Conservation (phyloP, 2,888 invertebrate species). For the Netelia inedita region DNA sequence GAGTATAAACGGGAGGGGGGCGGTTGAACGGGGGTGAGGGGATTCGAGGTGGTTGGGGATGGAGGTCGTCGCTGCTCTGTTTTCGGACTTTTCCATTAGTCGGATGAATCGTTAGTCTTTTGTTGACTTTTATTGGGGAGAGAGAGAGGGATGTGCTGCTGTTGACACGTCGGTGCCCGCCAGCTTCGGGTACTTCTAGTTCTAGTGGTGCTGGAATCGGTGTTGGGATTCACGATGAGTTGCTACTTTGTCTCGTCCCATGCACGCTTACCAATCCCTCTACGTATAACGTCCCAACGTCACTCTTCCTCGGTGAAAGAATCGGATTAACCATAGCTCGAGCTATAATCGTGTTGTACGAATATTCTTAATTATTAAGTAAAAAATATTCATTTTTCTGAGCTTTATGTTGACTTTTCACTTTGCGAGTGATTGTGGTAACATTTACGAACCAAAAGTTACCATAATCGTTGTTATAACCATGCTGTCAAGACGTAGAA, state of each 20-base stretch:
- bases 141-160: constrained; percentile 70
- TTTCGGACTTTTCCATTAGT: constrained; percentile 85
- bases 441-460: too few relatives aligned
- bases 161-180: constrained; percentile 75
- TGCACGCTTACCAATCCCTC: neutral
- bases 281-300: neutral
- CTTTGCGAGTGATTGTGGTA: too few relatives aligned
- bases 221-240: constrained; percentile 57
- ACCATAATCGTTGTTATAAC: too few relatives aligned
- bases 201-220: constrained; percentile 56
- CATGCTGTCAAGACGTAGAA: too few relatives aligned
- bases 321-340: too few relatives aligned
- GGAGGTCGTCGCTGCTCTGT: constrained; percentile 75
- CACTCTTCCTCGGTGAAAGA: neutral
- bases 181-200: constrained; percentile 60
- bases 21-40: constrained; percentile 47
- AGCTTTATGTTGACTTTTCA: too few relatives aligned
- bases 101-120: constrained; percentile 85
- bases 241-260: constrained; percentile 24
- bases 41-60: constrained; percentile 55
- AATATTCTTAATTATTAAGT: too few relatives aligned
- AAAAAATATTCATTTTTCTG: too few relatives aligned
- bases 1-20: constrained; percentile 25
- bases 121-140: constrained; percentile 85
- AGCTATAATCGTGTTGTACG: too few relatives aligned